phyloP scores from a whole-genome alignment of 1,140 invertebrate genomes.

The Aricia agestis region DNA sequence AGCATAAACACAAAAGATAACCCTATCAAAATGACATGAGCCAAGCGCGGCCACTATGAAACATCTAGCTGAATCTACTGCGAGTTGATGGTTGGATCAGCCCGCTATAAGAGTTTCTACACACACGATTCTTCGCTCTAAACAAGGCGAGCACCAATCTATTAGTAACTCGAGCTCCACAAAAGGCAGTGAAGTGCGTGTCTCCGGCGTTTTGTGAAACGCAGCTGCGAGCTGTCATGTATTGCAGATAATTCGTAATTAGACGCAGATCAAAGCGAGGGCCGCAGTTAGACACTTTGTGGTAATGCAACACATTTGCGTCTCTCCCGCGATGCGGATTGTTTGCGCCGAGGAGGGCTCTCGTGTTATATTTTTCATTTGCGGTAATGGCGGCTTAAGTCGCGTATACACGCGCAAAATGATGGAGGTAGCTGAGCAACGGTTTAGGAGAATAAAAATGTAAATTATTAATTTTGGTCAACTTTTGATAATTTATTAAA shows the following conservation, averaged over 20 bases:
- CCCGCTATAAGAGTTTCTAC: background rate
- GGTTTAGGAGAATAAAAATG: too few relatives aligned
- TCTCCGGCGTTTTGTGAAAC: background rate
- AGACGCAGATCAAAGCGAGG: constrained; percentile 9
- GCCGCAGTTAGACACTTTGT: constrained; percentile 4
- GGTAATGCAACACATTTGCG: constrained; percentile 7
- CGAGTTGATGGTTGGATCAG: too few relatives aligned
- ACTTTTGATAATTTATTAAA: too few relatives aligned
- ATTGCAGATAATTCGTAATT: constrained; percentile 1
- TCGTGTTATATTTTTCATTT: constrained; percentile 10
- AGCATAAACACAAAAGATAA: too few relatives aligned
- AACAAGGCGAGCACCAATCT: background rate
- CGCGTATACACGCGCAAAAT: background rate
- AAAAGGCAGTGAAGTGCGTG: background rate
- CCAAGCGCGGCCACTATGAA: too few relatives aligned
- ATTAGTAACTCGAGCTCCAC: background rate
- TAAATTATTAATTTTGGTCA: too few relatives aligned
- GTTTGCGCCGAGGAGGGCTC: background rate
- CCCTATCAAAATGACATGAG: too few relatives aligned
- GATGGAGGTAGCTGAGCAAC: background rate
- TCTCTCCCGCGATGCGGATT: constrained; percentile 4
- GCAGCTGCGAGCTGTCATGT: background rate
- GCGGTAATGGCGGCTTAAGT: constrained; percentile 1
- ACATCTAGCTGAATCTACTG: too few relatives aligned
- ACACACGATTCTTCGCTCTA: too few relatives aligned